Percentiles rank a stretch among this genome's conserved stretches.
phyloP scores from a whole-genome alignment of 1,140 invertebrate genomes.

The Zaprionus kolodkinae region DNA sequence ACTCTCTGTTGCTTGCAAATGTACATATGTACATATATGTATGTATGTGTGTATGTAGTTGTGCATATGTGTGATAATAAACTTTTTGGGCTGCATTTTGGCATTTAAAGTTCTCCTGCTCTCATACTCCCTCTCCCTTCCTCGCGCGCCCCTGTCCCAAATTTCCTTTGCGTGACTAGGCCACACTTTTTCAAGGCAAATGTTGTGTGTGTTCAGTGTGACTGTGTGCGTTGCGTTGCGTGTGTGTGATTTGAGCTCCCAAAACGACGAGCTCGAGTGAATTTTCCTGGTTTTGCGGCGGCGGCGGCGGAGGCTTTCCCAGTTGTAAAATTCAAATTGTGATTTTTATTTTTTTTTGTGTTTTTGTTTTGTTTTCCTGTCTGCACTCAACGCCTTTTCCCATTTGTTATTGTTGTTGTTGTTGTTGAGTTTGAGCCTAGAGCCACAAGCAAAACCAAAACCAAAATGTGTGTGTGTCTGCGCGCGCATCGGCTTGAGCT shows the following conservation, averaged over 20 bases:
- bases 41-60: not conserved
- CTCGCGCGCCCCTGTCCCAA: not conserved
- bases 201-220: slow-evolving; percentile 3
- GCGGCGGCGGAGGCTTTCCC: slow-evolving; percentile 10
- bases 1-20: not conserved
- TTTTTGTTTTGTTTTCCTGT: slow-evolving; percentile 1
- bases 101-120: slow-evolving; percentile 27
- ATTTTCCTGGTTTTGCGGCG: slow-evolving; percentile 41
- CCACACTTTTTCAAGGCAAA: slow-evolving; percentile 22
- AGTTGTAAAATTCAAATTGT: slow-evolving; percentile 54
- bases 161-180: slow-evolving; percentile 42
- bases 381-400: not conserved
- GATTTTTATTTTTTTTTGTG: slow-evolving; percentile 13
- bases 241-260: slow-evolving; percentile 42
- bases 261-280: slow-evolving; percentile 28
- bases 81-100: slow-evolving; percentile 54
- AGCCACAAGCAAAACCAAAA: slow-evolving; percentile 11
- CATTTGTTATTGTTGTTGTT: slow-evolving; percentile 10
- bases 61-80: slow-evolving; percentile 55
- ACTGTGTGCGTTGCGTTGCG: slow-evolving; percentile 1
- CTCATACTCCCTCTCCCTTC: not conserved
- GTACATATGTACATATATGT: not conserved
- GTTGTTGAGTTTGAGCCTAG: slow-evolving; percentile 26
- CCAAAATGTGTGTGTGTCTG: slow-evolving; percentile 16
- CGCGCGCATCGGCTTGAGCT: slow-evolving; percentile 35